These are phyloP conservation scores for Gobio occitaniae DNA, from an alignment of 2,797 vertebrate species.

Conservation along the genomic window DNA sequence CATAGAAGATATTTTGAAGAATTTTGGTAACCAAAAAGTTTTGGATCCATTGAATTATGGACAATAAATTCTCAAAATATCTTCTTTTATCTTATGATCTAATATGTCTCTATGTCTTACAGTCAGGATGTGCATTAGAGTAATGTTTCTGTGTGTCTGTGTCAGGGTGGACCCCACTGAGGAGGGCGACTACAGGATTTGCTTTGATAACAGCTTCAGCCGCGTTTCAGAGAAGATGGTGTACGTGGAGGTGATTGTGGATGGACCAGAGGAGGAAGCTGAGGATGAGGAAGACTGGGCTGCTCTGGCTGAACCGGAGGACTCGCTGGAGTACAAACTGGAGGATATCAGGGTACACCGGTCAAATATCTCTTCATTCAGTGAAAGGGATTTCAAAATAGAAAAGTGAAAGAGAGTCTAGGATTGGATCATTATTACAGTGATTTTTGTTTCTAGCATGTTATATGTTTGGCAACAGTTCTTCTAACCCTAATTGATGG, in stretches of 20 bases:
- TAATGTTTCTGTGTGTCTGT: background rate
- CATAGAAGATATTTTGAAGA: background rate
- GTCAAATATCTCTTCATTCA: background rate
- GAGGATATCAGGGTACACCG: conserved; percentile 85
- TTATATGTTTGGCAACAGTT: too few relatives aligned
- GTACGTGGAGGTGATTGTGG: conserved; percentile 84
- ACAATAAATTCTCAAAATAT: background rate
- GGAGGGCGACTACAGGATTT: conserved; percentile 86
- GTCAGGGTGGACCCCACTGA: conserved; percentile 83
- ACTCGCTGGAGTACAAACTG: conserved; percentile 80
- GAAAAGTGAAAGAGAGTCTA: too few relatives aligned
- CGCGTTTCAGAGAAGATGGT: conserved; percentile 87
- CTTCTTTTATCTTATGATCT: too few relatives aligned
- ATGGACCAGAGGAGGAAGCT: conserved; percentile 59
- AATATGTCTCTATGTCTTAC: background rate
- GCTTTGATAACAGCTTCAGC: conserved; percentile 94
- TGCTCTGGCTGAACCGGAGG: conserved; percentile 73
- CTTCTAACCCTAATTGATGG: too few relatives aligned
- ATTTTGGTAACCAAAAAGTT: background rate
- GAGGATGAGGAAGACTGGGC: conserved; percentile 69
- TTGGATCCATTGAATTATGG: too few relatives aligned
- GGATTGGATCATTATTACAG: too few relatives aligned
- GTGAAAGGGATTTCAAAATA: background rate
- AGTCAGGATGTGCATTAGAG: background rate
- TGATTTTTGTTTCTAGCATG: too few relatives aligned